Evolutionary conservation across 2,888 invertebrate species (phyloP), one percentile per base, ranked within the genome.

Genomic region (Drosophila neutralis): DNA sequence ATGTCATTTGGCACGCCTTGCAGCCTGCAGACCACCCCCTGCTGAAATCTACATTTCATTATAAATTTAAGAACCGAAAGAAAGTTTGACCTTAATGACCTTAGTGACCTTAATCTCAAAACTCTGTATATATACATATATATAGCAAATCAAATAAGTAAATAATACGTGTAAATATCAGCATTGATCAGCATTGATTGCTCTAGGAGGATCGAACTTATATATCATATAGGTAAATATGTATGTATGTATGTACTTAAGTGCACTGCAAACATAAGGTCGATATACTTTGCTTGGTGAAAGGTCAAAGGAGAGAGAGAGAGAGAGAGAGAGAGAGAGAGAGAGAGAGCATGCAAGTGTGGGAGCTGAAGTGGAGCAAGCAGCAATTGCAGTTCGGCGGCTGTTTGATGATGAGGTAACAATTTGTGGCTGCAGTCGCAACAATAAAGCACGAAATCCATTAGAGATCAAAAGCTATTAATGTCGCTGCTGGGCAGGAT

Each of bases 401-500:
- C 72, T 57, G 31, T 64, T 71, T 58, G 56, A 51, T 75, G 76
- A 77, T 65, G 49, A 29, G 70, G 48, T 36, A 48, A 64, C 40
- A 52, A 69, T 57, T 63, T 45, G n/a, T 24, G 27, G 27, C 65
- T 80, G 63, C 51, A 76, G 67, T 63, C 38, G 61, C 64, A 67
- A 68, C 62, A 76, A 80, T 79, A 76, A 73, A 76, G 79, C 83
- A 80, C 82, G 80, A 76, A 80, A 79, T 80, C 80, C 82, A 80
- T 80, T 80, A 80, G 83, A 82, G 82, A 82, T 80, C 79, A 76
- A 76, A 82, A 79, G 69, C 79, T 79, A 80, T 80, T 80, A 82
- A 70, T 62, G 83, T 73, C 59, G 57, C 68, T 42, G 59, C 36
- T 52, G 60, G 24, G 21, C 40, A 33, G 21, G 21, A 48, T 21